Evolutionary conservation across 1,140 invertebrate species (phyloP).

Genomic region (Lineus longissimus): DNA sequence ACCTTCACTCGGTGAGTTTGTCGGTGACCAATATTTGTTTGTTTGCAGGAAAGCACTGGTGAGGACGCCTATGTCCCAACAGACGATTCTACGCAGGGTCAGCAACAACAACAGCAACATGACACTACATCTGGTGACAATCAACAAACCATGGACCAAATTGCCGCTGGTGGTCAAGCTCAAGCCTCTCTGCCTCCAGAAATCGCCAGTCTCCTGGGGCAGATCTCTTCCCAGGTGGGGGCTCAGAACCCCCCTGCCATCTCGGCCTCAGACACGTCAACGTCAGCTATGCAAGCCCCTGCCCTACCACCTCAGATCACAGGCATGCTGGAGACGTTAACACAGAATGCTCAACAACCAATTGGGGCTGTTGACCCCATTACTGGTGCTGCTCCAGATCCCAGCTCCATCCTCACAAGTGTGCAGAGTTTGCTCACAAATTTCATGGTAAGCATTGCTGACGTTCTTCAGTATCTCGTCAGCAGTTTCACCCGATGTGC

Average conservation of each 20-base stretch:
- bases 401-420: constrained; percentile 28
- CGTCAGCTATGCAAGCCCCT: no score
- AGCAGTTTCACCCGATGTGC: no score
- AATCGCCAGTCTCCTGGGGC: constrained; percentile 27
- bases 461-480: no score
- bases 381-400: neutral
- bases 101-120: neutral
- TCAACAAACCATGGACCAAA: neutral
- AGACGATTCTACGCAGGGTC: constrained; percentile 23
- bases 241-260: constrained; percentile 5
- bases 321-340: no score
- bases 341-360: no score
- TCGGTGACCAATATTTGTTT: constrained; percentile 6
- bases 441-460: constrained; percentile 29
- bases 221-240: constrained; percentile 27
- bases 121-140: neutral
- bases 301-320: no score
- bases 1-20: constrained; percentile 12
- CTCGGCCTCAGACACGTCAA: constrained; percentile 10
- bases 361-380: no score
- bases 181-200: constrained; percentile 31
- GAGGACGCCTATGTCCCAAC: constrained; percentile 28
- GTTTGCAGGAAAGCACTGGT: constrained; percentile 25
- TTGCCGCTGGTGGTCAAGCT: neutral
- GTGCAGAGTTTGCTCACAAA: constrained; percentile 34